phyloP scores from a whole-genome alignment of 1,140 invertebrate species.

The Papilio xuthus region DNA sequence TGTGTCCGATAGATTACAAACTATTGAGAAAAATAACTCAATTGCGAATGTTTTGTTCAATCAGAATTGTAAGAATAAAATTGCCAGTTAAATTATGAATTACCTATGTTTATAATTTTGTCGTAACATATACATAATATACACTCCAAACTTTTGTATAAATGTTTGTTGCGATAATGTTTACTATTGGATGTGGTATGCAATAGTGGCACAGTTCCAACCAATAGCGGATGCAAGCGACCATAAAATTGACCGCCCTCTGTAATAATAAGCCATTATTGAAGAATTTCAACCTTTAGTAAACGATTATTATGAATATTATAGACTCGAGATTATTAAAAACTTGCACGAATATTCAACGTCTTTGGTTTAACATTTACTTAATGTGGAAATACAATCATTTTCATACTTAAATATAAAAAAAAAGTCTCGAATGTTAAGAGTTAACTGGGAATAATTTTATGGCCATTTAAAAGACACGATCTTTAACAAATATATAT shows the following conservation, averaged over 20 bases:
- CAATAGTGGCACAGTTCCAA: neutral
- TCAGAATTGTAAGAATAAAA: neutral
- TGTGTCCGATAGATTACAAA: too few relatives aligned
- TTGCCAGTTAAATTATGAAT: neutral
- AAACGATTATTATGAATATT: slow-evolving; percentile 3
- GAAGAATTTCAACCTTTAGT: neutral
- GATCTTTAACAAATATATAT: neutral
- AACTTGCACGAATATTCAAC: neutral
- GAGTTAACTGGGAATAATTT: neutral
- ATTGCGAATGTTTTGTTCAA: too few relatives aligned
- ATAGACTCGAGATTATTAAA: neutral
- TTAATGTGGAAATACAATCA: neutral
- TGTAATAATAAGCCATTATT: neutral
- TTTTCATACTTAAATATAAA: neutral
- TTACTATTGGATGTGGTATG: slow-evolving; percentile 11
- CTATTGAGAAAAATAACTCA: too few relatives aligned
- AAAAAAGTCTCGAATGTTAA: neutral
- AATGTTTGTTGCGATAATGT: neutral
- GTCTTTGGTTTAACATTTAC: neutral
- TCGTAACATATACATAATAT: neutral
- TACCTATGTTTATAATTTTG: neutral
- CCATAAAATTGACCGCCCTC: neutral
- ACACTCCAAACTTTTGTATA: neutral
- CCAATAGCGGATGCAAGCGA: slow-evolving; percentile 4
- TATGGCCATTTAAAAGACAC: neutral